Percentiles rank a stretch among this genome's conserved stretches.
Conservation (phyloP, 1,140 invertebrate species). For the Lysiphlebus fabarum region DNA sequence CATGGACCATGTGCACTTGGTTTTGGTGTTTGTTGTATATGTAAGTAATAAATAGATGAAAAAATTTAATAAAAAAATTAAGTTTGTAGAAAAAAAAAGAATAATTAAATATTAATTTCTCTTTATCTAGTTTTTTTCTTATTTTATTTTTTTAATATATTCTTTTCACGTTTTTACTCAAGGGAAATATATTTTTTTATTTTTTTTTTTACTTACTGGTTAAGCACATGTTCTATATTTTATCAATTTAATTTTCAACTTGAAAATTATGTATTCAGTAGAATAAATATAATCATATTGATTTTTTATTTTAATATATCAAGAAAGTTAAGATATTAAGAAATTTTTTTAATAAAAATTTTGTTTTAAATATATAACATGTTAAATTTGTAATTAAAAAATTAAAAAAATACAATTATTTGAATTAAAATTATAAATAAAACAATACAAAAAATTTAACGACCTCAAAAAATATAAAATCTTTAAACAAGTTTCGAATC, state of each 20-base stretch:
- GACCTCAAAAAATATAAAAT: not conserved
- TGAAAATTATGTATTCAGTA: too few species aligned
- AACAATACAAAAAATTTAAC: not conserved
- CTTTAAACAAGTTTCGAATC: slow-evolving; percentile 1
- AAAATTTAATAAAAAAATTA: not conserved
- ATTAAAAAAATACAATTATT: too few species aligned
- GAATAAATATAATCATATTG: too few species aligned
- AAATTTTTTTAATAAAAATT: too few species aligned
- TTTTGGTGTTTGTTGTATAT: slow-evolving; percentile 85
- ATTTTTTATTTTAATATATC: too few species aligned
- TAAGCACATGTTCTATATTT: too few species aligned
- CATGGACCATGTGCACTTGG: slow-evolving; percentile 77
- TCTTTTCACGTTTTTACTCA: not conserved
- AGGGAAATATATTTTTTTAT: slow-evolving; percentile 5
- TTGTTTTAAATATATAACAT: too few species aligned
- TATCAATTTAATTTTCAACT: too few species aligned
- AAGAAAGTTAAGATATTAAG: too few species aligned
- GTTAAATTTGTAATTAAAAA: too few species aligned
- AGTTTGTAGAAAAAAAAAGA: not conserved
- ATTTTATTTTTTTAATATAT: not conserved
- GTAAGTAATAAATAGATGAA: slow-evolving; percentile 60
- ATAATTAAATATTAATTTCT: not conserved
- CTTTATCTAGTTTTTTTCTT: slow-evolving; percentile 4
- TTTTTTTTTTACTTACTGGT: not conserved
- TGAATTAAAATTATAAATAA: not conserved